Conservation (phyloP, 2,113 vertebrate species). For the Zapornia atra region DNA sequence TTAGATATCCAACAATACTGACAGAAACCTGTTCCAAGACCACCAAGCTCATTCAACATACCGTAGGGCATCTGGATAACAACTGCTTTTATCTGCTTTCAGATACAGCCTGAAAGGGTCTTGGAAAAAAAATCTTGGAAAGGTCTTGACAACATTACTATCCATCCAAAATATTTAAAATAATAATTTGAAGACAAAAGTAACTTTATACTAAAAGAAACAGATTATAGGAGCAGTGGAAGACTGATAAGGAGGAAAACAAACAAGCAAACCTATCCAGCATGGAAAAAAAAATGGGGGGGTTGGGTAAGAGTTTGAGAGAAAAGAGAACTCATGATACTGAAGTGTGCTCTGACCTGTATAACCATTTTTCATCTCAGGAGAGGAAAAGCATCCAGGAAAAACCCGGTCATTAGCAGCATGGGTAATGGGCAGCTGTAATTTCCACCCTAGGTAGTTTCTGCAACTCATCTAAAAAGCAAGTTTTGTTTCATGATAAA, state of each 20-base stretch:
- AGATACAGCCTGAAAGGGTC: neutral
- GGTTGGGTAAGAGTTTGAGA: neutral
- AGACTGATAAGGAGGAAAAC: neutral
- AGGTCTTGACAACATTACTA: neutral
- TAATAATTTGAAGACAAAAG: neutral
- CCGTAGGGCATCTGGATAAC: neutral
- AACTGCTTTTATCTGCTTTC: neutral
- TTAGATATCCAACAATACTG: neutral
- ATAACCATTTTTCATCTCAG: neutral
- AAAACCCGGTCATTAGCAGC: neutral
- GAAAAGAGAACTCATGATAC: neutral
- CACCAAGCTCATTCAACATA: neutral
- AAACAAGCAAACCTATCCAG: neutral
- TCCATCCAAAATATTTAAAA: neutral
- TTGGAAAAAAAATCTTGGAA: neutral
- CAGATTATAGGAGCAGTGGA: neutral
- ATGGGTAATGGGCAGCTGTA: slow-evolving; percentile 64
- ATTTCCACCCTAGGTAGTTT: slow-evolving; percentile 77
- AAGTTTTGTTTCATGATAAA: neutral
- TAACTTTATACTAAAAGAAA: neutral
- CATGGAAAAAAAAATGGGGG: neutral
- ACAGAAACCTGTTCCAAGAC: neutral
- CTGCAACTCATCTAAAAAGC: slow-evolving; percentile 84
- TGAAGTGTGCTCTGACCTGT: slow-evolving; percentile 68
- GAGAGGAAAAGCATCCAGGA: neutral